phyloP scores from a whole-genome alignment of 2,797 vertebrate genomes.

The Platyrinchus mystaceus region DNA sequence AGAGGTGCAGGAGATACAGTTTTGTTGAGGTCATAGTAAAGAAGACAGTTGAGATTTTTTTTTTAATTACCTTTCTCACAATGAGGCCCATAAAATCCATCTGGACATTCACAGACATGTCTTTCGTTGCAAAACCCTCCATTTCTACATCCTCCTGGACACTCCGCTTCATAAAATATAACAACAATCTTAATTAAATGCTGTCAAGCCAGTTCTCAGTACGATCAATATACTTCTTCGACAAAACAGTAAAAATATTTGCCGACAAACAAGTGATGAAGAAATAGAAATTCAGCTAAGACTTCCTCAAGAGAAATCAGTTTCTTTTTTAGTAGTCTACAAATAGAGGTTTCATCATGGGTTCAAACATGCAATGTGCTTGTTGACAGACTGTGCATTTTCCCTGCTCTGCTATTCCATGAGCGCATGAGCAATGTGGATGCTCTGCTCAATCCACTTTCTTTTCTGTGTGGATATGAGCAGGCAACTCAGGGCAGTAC shows the following conservation, averaged over 20 bases:
- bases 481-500: neutral
- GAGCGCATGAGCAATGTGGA: neutral
- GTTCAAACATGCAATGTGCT: rapidly evolving
- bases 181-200: neutral
- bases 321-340: neutral
- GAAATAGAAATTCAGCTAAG: neutral
- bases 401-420: neutral
- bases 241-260: neutral
- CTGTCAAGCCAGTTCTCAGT: neutral
- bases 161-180: conserved; percentile 82
- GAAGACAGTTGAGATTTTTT: neutral
- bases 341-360: neutral
- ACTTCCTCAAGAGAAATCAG: neutral
- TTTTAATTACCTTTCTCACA: conserved; percentile 87
- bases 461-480: neutral
- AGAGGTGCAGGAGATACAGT: neutral
- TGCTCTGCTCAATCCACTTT: neutral
- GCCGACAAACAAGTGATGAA: neutral
- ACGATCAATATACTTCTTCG: neutral
- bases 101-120: conserved; percentile 86
- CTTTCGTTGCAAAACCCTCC: conserved; percentile 87
- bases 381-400: neutral
- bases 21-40: neutral
- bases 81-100: conserved; percentile 87
- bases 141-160: conserved; percentile 88